phyloP scores from a whole-genome alignment of 2,113 vertebrate species.

The Enhydra lutris region DNA sequence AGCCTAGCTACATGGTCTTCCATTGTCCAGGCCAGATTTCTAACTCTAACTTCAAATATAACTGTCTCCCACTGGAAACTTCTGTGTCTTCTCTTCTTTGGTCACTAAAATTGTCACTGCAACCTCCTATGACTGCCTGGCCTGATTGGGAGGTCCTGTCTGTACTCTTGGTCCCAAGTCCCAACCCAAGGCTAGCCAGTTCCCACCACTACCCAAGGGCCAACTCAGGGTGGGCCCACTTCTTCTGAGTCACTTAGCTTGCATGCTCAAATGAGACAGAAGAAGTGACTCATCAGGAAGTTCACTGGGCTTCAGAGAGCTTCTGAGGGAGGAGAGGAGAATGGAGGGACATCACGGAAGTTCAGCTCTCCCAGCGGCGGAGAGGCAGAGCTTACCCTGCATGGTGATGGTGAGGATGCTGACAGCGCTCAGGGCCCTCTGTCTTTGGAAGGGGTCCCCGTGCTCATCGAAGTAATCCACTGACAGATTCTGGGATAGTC shows the following conservation, averaged over 20 bases:
- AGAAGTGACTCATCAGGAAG: background rate
- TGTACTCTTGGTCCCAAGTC: background rate
- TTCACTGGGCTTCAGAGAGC: background rate
- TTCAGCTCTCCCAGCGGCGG: background rate
- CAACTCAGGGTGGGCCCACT: background rate
- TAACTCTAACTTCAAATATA: background rate
- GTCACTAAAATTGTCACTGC: background rate
- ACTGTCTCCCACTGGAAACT: background rate
- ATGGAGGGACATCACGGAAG: background rate
- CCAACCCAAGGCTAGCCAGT: background rate
- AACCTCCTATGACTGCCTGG: background rate
- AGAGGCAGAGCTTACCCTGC: conserved; percentile 87
- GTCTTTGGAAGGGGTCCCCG: conserved; percentile 79
- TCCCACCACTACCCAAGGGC: background rate
- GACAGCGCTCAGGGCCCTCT: conserved; percentile 92
- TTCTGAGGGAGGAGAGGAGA: background rate
- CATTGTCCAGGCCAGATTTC: background rate
- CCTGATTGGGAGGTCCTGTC: background rate
- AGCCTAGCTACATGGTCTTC: background rate
- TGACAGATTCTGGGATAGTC: conserved; percentile 86
- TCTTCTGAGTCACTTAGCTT: background rate
- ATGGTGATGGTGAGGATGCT: conserved; percentile 97
- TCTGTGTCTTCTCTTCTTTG: background rate
- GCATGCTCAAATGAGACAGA: background rate
- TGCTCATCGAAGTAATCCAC: conserved; percentile 84